Evolutionary conservation across 64 coral and sea anemone genomes (phyloP), one percentile per base, ranked within the genome.

Genomic region (Orbicella faveolata): DNA sequence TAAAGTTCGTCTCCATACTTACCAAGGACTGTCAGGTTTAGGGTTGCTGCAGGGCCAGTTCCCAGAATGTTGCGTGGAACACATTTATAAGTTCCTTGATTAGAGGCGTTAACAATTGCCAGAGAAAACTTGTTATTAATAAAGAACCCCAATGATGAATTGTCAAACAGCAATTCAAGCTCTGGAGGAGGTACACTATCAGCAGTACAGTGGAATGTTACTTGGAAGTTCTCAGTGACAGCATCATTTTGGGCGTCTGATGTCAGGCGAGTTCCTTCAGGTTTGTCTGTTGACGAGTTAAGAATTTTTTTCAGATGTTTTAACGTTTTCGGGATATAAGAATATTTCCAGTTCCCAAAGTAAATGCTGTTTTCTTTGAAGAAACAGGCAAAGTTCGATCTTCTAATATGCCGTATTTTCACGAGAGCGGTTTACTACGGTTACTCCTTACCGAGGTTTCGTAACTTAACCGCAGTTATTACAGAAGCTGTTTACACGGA

Each of bases 51-150:
- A 25, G 15, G 7, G 12, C 72, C 73, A 18, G 10, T 59, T 36
- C 86, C 86, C 4, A 88, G 55, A 76, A 88, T 36, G 19, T 87
- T 87, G 25, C 70, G 20, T 53, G 84, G 33, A 33, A 54, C 35
- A 88, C 86, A 88, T 37, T 37, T 7, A 52, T 88, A 88, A 3
- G 8, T 61, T 63, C 86, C 86, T 88, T 59, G 25, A 21, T 88
- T 7, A 21, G 86, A 62, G 11, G 72, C 33, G 5, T 23, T 88
- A 0, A 88, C 34, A 0, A 6, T 30, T 62, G 39, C 3, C 23
- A 88, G 61, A 18, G 36, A 18, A 61, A 63, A 76, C 10, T 6
- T 23, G 72, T 41, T 52, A 61, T 76, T 20, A 9, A 23, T 62
- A 18, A 52, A 88, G 19, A 41, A 11, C 35, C 52, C 52, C 9